Evolutionary conservation across 2,888 invertebrate genomes (phyloP), one percentile per base, ranked within the genome.

Genomic region (Sinopyrophorus schimmeli): DNA sequence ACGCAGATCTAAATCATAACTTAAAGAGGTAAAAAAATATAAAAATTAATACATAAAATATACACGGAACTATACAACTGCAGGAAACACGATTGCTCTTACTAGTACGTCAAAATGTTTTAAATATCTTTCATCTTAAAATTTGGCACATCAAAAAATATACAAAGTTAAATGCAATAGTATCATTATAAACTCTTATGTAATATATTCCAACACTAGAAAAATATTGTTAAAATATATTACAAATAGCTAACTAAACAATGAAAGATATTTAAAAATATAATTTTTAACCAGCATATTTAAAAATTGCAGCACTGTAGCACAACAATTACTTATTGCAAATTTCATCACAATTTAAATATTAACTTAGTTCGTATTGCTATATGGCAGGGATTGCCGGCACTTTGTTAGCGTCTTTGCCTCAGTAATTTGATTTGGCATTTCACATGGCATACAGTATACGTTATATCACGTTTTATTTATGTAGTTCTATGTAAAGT

Each of bases 241-340:
- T 39, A 39, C 34, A 31, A 26, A 21, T 7, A 17, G n/a, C 21
- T 10, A 20, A 4, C 16, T 15, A 28, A 24, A 6, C 20, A 31
- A 28, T 41, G 41, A 42, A 48, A 30, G 34, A 23, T 28, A 27
- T 35, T 35, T 12, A 23, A 39, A 35, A 34, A 34, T 26, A 34
- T 18, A 35, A 35, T 35, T 11, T 35, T 6, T 5, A 39, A 28
- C 28, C 21, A 41, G 34, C 42, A 27, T 30, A 47, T 30, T 31
- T 20, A 46, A 57, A 59, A 51, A 55, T 55, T 49, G 57, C 59
- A 59, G 59, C 58, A 58, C 55, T 59, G 58, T 58, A 62, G 62
- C 61, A 68, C 68, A 67, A 68, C 62, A 66, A 66, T 63, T 63
- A 66, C 66, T 68, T 69, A 70, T 70, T 70, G 69, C 69, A 69